Conservation (phyloP, 2,113 vertebrate genomes). For the Nanger granti region DNA sequence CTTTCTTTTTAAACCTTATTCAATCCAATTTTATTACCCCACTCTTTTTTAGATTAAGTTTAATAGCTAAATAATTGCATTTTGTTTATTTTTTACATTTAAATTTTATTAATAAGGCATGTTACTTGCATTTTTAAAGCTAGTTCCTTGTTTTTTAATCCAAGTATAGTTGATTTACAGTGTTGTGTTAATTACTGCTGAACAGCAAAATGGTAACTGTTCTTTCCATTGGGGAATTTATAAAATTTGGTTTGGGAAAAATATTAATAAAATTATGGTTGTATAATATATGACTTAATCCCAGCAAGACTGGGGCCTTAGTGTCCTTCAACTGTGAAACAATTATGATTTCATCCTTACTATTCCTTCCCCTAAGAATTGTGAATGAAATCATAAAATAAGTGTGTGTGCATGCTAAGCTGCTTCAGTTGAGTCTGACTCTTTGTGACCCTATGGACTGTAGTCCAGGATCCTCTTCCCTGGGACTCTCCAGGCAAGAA, state of each 20-base stretch:
- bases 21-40: background rate
- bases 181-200: background rate
- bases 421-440: background rate
- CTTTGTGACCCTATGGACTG: background rate
- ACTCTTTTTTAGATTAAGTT: background rate
- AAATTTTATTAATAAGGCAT: slow-evolving; percentile 11
- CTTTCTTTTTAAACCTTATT: background rate
- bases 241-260: background rate
- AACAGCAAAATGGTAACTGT: background rate
- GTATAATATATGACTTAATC: background rate
- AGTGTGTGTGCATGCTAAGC: rapidly evolving
- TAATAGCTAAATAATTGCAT: background rate
- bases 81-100: background rate
- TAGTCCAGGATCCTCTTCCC: background rate
- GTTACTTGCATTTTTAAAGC: background rate
- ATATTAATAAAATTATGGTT: background rate
- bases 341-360: background rate
- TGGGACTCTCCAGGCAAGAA: background rate
- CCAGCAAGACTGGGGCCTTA: background rate
- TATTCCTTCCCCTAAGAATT: background rate
- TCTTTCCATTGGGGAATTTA: background rate
- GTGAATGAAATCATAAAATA: background rate
- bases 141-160: background rate
- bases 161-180: background rate
- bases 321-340: background rate